phyloP scores from a whole-genome alignment of 2,797 vertebrate species.

The Cossypha heuglini region DNA sequence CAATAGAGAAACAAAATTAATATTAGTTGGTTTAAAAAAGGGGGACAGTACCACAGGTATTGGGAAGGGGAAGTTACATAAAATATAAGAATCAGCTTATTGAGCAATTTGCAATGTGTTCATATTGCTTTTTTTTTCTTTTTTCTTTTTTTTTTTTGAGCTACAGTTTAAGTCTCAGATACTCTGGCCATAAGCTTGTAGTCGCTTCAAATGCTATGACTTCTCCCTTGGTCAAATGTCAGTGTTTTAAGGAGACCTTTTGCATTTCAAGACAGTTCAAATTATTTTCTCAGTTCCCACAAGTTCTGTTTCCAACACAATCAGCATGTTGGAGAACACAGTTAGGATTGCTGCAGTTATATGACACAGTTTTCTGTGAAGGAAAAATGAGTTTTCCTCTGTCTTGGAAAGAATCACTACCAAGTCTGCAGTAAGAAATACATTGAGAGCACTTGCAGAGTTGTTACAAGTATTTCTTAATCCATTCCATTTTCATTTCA shows the following conservation, averaged over 20 bases:
- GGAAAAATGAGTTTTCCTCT: neutral
- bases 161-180: neutral
- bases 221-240: constrained; percentile 24
- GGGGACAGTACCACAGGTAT: constrained; percentile 81
- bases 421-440: constrained; percentile 44
- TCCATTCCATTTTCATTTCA: neutral
- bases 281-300: constrained; percentile 9
- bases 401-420: constrained; percentile 25
- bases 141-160: neutral
- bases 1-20: constrained; percentile 63
- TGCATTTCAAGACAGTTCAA: neutral
- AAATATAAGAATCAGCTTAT: constrained; percentile 55
- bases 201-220: neutral
- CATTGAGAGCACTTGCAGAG: neutral
- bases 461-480: constrained; percentile 5
- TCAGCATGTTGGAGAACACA: neutral
- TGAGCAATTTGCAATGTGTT: neutral
- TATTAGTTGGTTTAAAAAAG: constrained; percentile 64
- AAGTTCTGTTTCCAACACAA: constrained; percentile 10
- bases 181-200: neutral
- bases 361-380: neutral
- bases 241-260: constrained; percentile 7
- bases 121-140: neutral
- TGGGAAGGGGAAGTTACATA: constrained; percentile 37
- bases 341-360: neutral